Percentiles rank a stretch among this genome's conserved stretches.
Evolutionary conservation across 1,140 invertebrate species (phyloP).

Genomic region (Lepidurus couesii): DNA sequence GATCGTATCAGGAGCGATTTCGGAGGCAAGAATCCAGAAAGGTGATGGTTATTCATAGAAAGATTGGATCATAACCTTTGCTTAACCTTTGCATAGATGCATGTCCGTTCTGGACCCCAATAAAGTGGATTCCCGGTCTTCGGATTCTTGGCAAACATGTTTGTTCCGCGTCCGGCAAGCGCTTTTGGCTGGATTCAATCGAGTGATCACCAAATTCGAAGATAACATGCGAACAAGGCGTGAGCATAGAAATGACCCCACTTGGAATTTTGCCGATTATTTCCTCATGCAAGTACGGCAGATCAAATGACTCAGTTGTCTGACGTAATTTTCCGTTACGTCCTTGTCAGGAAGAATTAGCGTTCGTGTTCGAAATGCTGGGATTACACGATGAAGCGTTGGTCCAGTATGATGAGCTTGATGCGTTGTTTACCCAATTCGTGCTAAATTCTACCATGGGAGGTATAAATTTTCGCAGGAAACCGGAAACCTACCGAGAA

Average conservation of each 20-base stretch:
- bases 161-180: constrained; percentile 74
- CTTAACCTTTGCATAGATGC: constrained; percentile 59
- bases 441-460: constrained; percentile 83
- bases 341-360: constrained; percentile 78
- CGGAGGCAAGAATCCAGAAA: constrained; percentile 76
- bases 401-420: constrained; percentile 94
- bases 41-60: constrained; percentile 48
- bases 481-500: neutral
- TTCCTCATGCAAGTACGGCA: constrained; percentile 77
- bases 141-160: constrained; percentile 81
- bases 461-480: constrained; percentile 46
- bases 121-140: constrained; percentile 76
- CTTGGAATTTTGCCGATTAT: constrained; percentile 92
- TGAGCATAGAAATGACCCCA: constrained; percentile 79
- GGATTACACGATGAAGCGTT: constrained; percentile 89
- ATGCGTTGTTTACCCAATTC: constrained; percentile 94
- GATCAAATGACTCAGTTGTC: neutral
- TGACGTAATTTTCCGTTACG: constrained; percentile 24
- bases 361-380: constrained; percentile 89
- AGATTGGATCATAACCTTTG: constrained; percentile 17
- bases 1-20: constrained; percentile 93
- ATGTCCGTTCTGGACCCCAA: constrained; percentile 84
- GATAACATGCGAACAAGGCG: constrained; percentile 82
- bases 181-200: constrained; percentile 79
- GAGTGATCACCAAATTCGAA: constrained; percentile 77